phyloP scores from a whole-genome alignment of 2,797 vertebrate genomes.

The Neosilurus hyrtlii region DNA sequence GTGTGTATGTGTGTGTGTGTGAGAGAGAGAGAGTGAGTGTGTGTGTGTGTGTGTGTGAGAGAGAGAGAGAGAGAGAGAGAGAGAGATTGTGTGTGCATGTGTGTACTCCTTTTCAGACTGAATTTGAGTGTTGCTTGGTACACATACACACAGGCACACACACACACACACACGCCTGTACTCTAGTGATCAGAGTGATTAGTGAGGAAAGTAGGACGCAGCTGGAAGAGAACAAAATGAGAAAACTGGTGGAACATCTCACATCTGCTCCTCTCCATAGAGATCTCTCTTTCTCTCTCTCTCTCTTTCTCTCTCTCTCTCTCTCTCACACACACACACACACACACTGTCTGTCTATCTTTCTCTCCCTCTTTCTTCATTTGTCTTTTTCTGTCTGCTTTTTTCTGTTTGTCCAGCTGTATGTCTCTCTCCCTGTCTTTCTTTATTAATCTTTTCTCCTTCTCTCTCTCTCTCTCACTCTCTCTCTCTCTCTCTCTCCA shows the following conservation, averaged over 20 bases:
- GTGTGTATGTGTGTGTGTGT: no score
- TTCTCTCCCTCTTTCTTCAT: background rate
- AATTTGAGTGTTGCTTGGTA: background rate
- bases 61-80: constrained; percentile 1
- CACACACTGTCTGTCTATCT: no score
- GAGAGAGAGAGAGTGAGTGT: no score
- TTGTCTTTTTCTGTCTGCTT: background rate
- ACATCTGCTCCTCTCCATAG: constrained; percentile 44
- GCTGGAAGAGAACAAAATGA: constrained; percentile 47
- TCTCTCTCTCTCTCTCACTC: background rate
- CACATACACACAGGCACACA: background rate
- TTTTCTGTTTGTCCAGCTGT: background rate
- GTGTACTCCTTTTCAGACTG: constrained; percentile 12
- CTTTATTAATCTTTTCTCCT: background rate
- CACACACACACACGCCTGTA: constrained; percentile 13
- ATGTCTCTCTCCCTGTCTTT: background rate
- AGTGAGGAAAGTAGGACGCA: constrained; percentile 45
- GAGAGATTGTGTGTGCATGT: constrained; percentile 16
- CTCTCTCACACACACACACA: no score
- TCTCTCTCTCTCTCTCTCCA: background rate
- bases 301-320: background rate
- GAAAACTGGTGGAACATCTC: constrained; percentile 44
- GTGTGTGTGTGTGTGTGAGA: constrained; percentile 29
- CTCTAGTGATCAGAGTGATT: constrained; percentile 43
- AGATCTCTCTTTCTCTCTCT: background rate